Conservation (phyloP, 2,888 invertebrate species). For the Nesidiocoris tenuis region DNA sequence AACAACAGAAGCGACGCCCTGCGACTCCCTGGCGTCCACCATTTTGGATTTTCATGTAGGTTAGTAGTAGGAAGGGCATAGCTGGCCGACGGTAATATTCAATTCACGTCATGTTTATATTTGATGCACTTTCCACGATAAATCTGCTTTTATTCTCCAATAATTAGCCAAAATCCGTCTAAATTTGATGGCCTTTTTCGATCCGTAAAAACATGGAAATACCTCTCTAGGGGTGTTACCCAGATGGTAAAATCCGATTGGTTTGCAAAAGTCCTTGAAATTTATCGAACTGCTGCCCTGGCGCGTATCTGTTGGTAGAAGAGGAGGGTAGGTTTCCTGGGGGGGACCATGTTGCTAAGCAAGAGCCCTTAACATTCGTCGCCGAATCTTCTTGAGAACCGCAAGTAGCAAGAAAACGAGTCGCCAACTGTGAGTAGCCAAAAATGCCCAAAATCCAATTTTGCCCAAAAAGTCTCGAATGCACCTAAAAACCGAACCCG, state of each 20-base stretch:
- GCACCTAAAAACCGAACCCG: too few relatives aligned
- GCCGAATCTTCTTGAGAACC: background rate
- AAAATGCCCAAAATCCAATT: background rate
- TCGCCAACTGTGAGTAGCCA: background rate
- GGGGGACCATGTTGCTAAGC: constrained; percentile 24
- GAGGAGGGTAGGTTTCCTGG: background rate
- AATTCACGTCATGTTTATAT: too few relatives aligned
- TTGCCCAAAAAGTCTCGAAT: background rate
- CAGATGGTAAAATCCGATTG: constrained; percentile 27
- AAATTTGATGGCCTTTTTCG: too few relatives aligned
- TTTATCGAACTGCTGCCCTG: constrained; percentile 33
- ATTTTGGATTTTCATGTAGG: constrained; percentile 38
- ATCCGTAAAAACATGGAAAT: too few relatives aligned
- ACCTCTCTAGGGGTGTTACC: constrained; percentile 7
- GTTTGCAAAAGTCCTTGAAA: constrained; percentile 36
- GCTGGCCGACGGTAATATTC: too few relatives aligned
- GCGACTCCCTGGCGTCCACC: background rate
- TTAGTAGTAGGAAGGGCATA: constrained; percentile 22
- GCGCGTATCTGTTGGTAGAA: background rate
- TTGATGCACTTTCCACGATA: too few relatives aligned
- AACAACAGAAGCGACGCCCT: background rate
- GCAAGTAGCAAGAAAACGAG: background rate
- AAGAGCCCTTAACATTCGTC: background rate
- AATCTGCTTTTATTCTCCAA: too few relatives aligned
- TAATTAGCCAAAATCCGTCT: too few relatives aligned